Evolutionary conservation across 2,113 vertebrate species (phyloP).

Genomic region (Solenodon paradoxus): DNA sequence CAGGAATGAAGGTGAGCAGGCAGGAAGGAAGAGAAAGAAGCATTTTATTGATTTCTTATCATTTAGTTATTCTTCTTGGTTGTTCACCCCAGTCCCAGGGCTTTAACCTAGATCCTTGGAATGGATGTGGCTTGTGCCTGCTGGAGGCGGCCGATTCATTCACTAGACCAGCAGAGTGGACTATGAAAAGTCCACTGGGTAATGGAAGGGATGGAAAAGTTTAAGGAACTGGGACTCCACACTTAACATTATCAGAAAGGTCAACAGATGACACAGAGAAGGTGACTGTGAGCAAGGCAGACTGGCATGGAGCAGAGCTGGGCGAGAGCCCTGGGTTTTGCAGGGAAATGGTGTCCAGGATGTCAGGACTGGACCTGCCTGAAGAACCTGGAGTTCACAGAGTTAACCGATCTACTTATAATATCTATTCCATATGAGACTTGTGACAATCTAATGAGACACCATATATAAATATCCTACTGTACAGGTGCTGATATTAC

Average conservation of each 20-base stretch:
- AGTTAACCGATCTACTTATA: neutral
- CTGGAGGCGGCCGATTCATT: too few species aligned
- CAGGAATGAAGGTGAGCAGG: too few species aligned
- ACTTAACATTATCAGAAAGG: neutral
- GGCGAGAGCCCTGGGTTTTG: neutral
- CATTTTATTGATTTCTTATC: too few species aligned
- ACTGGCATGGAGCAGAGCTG: neutral
- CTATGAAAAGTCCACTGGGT: neutral
- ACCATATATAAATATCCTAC: neutral
- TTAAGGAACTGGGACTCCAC: neutral
- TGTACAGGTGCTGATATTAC: neutral
- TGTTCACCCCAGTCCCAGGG: too few species aligned
- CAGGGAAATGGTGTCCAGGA: neutral
- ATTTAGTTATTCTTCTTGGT: too few species aligned
- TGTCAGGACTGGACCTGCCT: neutral
- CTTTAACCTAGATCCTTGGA: too few species aligned
- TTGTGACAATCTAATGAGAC: neutral
- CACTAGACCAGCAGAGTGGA: too few species aligned
- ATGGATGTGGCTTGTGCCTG: too few species aligned
- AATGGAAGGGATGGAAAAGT: neutral
- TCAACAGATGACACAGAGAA: neutral
- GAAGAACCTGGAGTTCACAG: neutral
- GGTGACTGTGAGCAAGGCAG: neutral
- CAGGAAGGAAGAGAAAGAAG: too few species aligned
- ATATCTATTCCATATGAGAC: neutral